Evolutionary conservation across 2,797 vertebrate genomes (phyloP).

Genomic region (Phalloptychus januarius): DNA sequence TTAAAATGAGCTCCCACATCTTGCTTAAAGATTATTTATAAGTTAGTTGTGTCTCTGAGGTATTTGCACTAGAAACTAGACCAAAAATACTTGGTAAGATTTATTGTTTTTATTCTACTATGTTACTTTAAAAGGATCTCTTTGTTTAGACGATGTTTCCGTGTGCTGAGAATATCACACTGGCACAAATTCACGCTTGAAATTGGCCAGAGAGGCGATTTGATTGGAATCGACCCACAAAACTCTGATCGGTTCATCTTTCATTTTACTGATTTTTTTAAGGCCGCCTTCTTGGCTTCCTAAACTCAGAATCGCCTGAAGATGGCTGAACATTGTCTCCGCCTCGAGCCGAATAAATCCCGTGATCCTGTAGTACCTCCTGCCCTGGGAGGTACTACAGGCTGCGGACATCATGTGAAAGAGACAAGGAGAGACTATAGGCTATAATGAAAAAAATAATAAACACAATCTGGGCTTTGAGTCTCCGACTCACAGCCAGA

Average conservation of each 20-base stretch:
- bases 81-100: too few relatives aligned
- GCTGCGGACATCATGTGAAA: conserved; percentile 19
- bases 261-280: neutral
- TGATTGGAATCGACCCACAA: neutral
- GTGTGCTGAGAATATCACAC: neutral
- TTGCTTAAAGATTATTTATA: too few relatives aligned
- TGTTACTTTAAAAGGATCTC: neutral
- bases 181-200: neutral
- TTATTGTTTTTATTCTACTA: neutral
- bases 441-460: conserved; percentile 7
- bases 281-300: conserved; percentile 18
- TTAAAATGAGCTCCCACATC: too few relatives aligned
- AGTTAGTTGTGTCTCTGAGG: too few relatives aligned
- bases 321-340: conserved; percentile 25
- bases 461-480: conserved; percentile 13
- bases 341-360: conserved; percentile 32
- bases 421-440: neutral
- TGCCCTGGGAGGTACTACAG: conserved; percentile 6
- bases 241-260: neutral
- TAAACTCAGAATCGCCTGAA: conserved; percentile 3
- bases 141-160: neutral
- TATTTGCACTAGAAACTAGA: too few relatives aligned
- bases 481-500: conserved; percentile 1
- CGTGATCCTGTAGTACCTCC: conserved; percentile 47
- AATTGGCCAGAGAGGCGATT: neutral